Evolutionary conservation across 2,797 vertebrate genomes (phyloP).

Genomic region (Microctenopoma steveboyesi): DNA sequence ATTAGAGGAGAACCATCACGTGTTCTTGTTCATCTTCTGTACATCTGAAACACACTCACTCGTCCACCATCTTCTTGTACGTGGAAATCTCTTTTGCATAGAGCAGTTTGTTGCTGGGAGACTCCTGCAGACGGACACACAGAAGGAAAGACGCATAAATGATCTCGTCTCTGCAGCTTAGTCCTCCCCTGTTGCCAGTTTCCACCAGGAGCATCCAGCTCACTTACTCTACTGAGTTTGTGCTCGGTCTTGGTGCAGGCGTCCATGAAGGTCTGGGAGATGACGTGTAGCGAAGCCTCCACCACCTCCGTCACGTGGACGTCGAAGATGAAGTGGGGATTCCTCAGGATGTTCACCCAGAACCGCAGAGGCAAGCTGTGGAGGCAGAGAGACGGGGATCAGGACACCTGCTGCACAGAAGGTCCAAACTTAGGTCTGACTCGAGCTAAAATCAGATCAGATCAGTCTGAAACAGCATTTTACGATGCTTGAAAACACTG

Average conservation of each 20-base stretch:
- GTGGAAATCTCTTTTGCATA: constrained; percentile 98
- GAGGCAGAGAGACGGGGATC: constrained; percentile 9
- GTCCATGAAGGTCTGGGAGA: constrained; percentile 99
- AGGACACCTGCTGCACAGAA: background rate
- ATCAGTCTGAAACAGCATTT: no score
- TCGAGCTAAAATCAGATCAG: no score
- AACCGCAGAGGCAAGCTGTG: constrained; percentile 92
- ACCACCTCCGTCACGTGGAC: constrained; percentile 96
- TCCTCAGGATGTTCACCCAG: constrained; percentile 99
- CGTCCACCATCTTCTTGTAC: constrained; percentile 99
- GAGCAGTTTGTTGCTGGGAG: constrained; percentile 98
- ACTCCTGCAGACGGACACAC: constrained; percentile 84
- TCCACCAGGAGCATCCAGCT: background rate
- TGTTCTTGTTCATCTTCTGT: background rate
- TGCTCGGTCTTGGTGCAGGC: constrained; percentile 98
- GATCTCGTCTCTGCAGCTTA: constrained; percentile 6
- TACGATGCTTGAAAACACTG: no score
- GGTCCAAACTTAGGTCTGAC: constrained; percentile 7
- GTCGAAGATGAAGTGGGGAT: constrained; percentile 96
- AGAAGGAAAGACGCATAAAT: background rate
- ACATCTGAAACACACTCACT: constrained; percentile 86
- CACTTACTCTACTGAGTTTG: constrained; percentile 92
- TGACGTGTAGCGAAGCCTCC: constrained; percentile 96
- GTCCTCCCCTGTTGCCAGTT: background rate
- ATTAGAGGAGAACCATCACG: no score